Evolutionary conservation across 2,797 vertebrate species (phyloP).

Genomic region (Phoeniculus purpureus): DNA sequence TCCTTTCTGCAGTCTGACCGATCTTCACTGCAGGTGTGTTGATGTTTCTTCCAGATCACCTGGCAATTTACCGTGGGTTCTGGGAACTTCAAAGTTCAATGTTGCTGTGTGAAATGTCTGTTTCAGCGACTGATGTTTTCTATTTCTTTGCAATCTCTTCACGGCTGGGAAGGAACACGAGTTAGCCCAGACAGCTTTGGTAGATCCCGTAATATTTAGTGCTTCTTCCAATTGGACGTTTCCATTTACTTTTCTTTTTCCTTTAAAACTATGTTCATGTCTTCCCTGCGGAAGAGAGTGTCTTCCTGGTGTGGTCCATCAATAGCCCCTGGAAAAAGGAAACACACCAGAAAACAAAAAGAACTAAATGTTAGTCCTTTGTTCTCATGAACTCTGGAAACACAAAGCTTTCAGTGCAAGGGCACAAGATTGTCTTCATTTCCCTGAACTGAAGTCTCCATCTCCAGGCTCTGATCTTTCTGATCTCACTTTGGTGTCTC

Average conservation of each 20-base stretch:
- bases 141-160: constrained; percentile 23
- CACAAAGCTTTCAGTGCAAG: not conserved
- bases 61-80: constrained; percentile 34
- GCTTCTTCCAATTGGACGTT: not conserved
- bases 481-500: not conserved
- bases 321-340: not conserved
- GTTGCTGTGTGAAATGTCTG: constrained; percentile 5
- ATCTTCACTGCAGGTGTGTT: constrained; percentile 45
- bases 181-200: not conserved
- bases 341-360: not conserved
- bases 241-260: not conserved
- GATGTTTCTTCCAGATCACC: constrained; percentile 58
- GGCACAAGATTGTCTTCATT: not conserved
- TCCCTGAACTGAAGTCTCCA: not conserved
- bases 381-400: not conserved
- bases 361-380: not conserved
- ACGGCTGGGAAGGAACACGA: not conserved
- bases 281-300: not conserved
- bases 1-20: not conserved
- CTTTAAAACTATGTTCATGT: not conserved
- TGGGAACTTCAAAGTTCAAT: constrained; percentile 52
- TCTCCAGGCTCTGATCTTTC: not conserved
- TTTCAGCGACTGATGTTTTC: constrained; percentile 9
- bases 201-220: not conserved
- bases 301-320: not conserved